A percentile compares a stretch with the other conserved stretches of the same genome.
These are phyloP conservation scores for Morpho achilles DNA, from an alignment of 2,888 invertebrate genomes.

Conservation along the genomic window DNA sequence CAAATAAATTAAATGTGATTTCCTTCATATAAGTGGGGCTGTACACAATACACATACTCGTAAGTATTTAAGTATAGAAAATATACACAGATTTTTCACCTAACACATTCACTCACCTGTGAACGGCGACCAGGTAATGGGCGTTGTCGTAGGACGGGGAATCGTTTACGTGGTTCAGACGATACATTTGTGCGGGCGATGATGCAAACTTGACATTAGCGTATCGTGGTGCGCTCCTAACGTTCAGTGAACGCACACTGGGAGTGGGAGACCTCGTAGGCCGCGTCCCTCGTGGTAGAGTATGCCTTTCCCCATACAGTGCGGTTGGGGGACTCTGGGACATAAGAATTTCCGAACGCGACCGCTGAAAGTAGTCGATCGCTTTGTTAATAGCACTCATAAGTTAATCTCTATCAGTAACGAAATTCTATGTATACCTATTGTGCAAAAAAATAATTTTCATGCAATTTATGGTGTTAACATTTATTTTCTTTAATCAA, in stretches of 20 bases:
- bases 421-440: too few species aligned
- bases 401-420: too few species aligned
- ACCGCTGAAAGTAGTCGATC: conserved; percentile 45
- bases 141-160: conserved; percentile 34
- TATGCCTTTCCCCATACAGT: conserved; percentile 37
- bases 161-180: conserved; percentile 34
- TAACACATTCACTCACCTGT: conserved; percentile 54
- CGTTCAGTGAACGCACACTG: conserved; percentile 37
- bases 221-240: conserved; percentile 31
- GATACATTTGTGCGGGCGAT: conserved; percentile 51
- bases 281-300: conserved; percentile 35
- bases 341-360: conserved; percentile 65
- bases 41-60: too few species aligned
- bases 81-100: too few species aligned
- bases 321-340: conserved; percentile 59
- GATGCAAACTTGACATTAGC: conserved; percentile 45
- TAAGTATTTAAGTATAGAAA: too few species aligned
- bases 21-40: too few species aligned
- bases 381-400: too few species aligned
- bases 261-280: conserved; percentile 7
- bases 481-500: too few species aligned
- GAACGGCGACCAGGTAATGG: conserved; percentile 86
- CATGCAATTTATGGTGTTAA: too few species aligned
- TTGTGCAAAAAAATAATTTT: too few species aligned
- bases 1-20: too few species aligned